These are phyloP conservation scores for Brachionus plicatilis DNA, from an alignment of 1,140 invertebrate species.

Conservation along the genomic window DNA sequence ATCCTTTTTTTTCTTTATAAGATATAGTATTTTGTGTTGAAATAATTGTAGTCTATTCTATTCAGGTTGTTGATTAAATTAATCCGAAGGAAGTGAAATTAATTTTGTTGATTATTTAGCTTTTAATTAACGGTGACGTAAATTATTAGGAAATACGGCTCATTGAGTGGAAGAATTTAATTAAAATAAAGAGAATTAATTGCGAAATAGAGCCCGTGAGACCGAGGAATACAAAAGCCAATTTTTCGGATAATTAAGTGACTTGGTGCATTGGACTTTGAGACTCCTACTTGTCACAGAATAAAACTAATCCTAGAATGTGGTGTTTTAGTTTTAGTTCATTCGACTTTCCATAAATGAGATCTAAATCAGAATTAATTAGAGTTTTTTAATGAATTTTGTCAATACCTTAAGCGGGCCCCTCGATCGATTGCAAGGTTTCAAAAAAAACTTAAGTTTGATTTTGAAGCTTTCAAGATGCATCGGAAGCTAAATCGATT, in stretches of 20 bases:
- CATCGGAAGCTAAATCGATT: neutral
- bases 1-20: too few species aligned
- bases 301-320: neutral
- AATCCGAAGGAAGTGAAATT: neutral
- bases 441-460: neutral
- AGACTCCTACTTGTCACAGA: neutral
- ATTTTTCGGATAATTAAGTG: neutral
- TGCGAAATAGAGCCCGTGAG: neutral
- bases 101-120: neutral
- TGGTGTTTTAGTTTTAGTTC: neutral
- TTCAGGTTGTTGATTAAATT: neutral
- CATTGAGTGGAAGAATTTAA: conserved; percentile 4
- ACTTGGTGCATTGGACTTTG: neutral
- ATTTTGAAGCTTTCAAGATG: neutral
- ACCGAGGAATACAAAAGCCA: neutral
- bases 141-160: neutral
- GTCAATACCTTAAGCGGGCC: neutral
- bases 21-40: too few species aligned
- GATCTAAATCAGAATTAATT: neutral
- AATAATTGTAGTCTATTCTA: neutral
- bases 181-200: neutral
- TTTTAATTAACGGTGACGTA: neutral
- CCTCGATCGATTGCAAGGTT: neutral
- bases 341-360: neutral
- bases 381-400: neutral